Evolutionary conservation across 2,888 invertebrate species (phyloP).

Genomic region (Drosophila kuntzei): DNA sequence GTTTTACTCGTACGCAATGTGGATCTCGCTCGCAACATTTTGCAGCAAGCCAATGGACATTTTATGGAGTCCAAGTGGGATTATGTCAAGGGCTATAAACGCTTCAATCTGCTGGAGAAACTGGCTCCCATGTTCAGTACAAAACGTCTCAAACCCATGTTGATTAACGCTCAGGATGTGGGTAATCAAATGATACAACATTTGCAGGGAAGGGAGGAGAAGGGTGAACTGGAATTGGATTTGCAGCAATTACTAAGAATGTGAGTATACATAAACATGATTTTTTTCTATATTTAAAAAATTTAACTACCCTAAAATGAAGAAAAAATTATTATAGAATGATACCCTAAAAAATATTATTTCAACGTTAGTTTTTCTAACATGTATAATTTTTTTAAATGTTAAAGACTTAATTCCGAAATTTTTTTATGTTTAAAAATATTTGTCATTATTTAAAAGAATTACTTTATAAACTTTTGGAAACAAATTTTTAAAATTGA

Average conservation of each 20-base stretch:
- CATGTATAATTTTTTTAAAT: too few species aligned
- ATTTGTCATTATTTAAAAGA: too few species aligned
- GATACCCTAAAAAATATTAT: too few species aligned
- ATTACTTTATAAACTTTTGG: too few species aligned
- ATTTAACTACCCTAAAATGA: too few species aligned
- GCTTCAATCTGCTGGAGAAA: conserved; percentile 88
- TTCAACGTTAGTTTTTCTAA: too few species aligned
- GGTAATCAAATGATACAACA: conserved; percentile 86
- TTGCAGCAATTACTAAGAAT: conserved; percentile 71
- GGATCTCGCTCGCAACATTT: conserved; percentile 87
- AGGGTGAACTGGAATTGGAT: conserved; percentile 63
- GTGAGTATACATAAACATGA: conserved; percentile 60
- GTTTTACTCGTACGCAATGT: conserved; percentile 88
- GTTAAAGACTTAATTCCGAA: too few species aligned
- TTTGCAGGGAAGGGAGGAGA: conserved; percentile 75
- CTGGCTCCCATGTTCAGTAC: conserved; percentile 89
- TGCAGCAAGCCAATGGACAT: conserved; percentile 88
- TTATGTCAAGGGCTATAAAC: conserved; percentile 86
- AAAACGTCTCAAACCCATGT: conserved; percentile 88
- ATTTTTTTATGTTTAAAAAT: too few species aligned
- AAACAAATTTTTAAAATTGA: too few species aligned
- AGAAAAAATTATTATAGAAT: too few species aligned
- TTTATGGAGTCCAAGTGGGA: conserved; percentile 89
- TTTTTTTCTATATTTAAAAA: too few species aligned
- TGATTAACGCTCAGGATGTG: conserved; percentile 87